Percentiles rank a stretch among this genome's conserved stretches.
Conservation (phyloP, 2,113 vertebrate species). For the Canis aureus region DNA sequence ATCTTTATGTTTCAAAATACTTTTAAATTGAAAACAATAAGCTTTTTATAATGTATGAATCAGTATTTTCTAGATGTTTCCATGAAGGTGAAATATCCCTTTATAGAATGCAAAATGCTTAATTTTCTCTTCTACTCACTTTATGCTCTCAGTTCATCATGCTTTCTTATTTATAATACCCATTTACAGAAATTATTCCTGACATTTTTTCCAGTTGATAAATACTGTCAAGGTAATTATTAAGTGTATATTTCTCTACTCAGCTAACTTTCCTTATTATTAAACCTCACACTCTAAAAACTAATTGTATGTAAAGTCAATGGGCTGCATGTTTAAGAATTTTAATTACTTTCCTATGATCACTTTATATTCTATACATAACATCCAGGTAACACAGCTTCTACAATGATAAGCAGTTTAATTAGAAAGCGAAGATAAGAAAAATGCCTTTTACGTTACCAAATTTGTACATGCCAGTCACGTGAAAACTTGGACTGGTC, state of each 20-base stretch:
- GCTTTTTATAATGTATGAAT: conserved; percentile 73
- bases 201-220: conserved; percentile 78
- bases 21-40: conserved; percentile 75
- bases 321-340: conserved; percentile 84
- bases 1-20: conserved; percentile 73
- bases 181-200: conserved; percentile 77
- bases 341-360: conserved; percentile 88
- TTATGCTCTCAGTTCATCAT: conserved; percentile 70
- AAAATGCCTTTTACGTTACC: conserved; percentile 85
- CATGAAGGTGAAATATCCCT: conserved; percentile 71
- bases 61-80: conserved; percentile 62
- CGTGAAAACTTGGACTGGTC: conserved; percentile 72
- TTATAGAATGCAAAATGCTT: conserved; percentile 69
- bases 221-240: conserved; percentile 84
- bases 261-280: conserved; percentile 80
- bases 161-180: conserved; percentile 71
- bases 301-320: conserved; percentile 88
- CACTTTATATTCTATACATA: conserved; percentile 88
- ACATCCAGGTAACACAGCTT: conserved; percentile 88
- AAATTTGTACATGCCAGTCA: conserved; percentile 82
- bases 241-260: conserved; percentile 81
- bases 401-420: conserved; percentile 89
- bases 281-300: conserved; percentile 83
- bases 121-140: conserved; percentile 50
- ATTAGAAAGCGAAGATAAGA: conserved; percentile 89